phyloP scores from a whole-genome alignment of 2,888 invertebrate species.

The Aleiodes alternator region DNA sequence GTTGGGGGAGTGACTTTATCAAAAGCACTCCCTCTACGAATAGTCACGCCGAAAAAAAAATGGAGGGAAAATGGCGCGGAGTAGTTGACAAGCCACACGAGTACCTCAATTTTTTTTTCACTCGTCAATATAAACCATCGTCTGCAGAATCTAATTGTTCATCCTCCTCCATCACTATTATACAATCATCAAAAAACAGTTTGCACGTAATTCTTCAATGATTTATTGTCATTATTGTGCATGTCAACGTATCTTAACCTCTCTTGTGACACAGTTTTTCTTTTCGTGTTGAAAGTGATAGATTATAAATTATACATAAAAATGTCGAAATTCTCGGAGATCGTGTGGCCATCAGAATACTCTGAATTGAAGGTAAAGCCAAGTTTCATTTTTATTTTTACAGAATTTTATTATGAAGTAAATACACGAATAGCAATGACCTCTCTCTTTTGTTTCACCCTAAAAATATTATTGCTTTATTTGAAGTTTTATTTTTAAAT shows the following conservation, averaged over 20 bases:
- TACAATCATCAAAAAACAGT: not conserved
- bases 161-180: too few relatives aligned
- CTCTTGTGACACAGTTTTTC: not conserved
- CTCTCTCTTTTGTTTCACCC: slow-evolving; percentile 12
- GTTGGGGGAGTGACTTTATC: too few relatives aligned
- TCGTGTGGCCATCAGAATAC: slow-evolving; percentile 65
- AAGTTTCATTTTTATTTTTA: not conserved
- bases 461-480: not conserved
- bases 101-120: slow-evolving; percentile 4
- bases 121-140: not conserved
- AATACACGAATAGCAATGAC: not conserved
- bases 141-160: not conserved
- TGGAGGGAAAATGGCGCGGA: not conserved
- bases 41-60: not conserved
- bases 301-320: slow-evolving; percentile 23
- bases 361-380: slow-evolving; percentile 63
- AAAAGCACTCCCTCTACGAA: too few relatives aligned
- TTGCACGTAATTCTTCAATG: not conserved
- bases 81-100: slow-evolving; percentile 13
- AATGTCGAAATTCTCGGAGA: slow-evolving; percentile 55
- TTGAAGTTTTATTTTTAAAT: slow-evolving; percentile 49
- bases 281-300: not conserved
- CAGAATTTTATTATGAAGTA: not conserved
- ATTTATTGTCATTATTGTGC: not conserved
- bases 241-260: slow-evolving; percentile 43